Percentiles rank a stretch among this genome's conserved stretches.
Evolutionary conservation across 2,888 invertebrate species (phyloP).

Genomic region (Caenorhabditis macrosperma): DNA sequence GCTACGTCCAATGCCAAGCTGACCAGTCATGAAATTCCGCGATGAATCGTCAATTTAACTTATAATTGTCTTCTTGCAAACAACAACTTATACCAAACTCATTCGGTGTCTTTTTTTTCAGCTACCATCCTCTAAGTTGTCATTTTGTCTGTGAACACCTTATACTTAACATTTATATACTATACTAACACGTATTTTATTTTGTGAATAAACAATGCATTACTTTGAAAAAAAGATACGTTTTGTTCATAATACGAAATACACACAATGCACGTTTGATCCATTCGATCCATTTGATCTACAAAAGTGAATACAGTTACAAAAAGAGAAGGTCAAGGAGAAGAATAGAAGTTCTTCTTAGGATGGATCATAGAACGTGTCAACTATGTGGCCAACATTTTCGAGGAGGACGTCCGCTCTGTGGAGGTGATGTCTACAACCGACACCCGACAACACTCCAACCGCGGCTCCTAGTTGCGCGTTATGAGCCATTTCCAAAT

Average conservation of each 20-base stretch:
- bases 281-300: too few relatives aligned
- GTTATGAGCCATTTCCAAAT: slow-evolving; percentile 81
- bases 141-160: too few relatives aligned
- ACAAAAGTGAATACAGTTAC: slow-evolving; percentile 33
- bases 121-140: slow-evolving; percentile 23
- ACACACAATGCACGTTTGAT: neutral
- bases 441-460: slow-evolving; percentile 81
- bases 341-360: neutral
- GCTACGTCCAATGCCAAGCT: slow-evolving; percentile 70
- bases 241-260: neutral
- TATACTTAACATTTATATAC: neutral
- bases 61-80: slow-evolving; percentile 19
- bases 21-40: slow-evolving; percentile 24
- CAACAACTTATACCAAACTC: slow-evolving; percentile 29
- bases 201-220: slow-evolving; percentile 12
- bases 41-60: slow-evolving; percentile 2
- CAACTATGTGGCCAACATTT: slow-evolving; percentile 51
- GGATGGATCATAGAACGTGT: slow-evolving; percentile 38
- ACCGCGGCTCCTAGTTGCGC: slow-evolving; percentile 81
- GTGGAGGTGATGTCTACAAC: slow-evolving; percentile 73
- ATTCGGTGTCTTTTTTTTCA: slow-evolving; percentile 54
- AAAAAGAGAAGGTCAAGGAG: too few relatives aligned
- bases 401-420: slow-evolving; percentile 72
- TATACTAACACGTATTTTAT: slow-evolving; percentile 7
- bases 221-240: neutral